These are phyloP conservation scores for Phalacrocorax carbo DNA, from an alignment of 2,113 vertebrate genomes.

Conservation along the genomic window DNA sequence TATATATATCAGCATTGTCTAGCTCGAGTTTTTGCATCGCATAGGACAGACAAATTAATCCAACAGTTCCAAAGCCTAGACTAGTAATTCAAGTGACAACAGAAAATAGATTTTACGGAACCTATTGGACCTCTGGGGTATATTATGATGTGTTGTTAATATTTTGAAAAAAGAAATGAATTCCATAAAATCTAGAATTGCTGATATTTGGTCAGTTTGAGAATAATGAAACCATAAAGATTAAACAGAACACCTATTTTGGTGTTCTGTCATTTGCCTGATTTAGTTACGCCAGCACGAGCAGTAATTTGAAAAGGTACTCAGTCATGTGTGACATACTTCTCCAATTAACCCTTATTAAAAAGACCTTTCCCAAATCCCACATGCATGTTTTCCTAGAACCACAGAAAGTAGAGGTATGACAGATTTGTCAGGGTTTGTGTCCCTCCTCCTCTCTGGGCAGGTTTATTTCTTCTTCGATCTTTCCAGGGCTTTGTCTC, in stretches of 20 bases:
- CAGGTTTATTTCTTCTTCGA: neutral
- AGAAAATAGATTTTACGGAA: neutral
- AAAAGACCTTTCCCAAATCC: conserved; percentile 53
- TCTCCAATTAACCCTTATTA: conserved; percentile 62
- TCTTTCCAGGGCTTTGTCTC: neutral
- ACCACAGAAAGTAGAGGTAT: neutral
- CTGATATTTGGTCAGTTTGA: neutral
- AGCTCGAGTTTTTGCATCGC: neutral
- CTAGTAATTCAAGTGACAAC: neutral
- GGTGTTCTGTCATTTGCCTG: conserved; percentile 36
- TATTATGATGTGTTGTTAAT: neutral
- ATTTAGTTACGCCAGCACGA: conserved; percentile 10
- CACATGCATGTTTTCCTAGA: neutral
- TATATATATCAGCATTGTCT: neutral
- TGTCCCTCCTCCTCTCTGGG: neutral
- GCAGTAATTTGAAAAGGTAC: conserved; percentile 45
- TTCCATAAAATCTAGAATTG: neutral
- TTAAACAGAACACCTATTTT: conserved; percentile 2
- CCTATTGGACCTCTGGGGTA: neutral
- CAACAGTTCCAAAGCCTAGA: neutral
- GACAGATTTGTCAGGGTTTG: neutral
- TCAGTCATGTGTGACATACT: conserved; percentile 49
- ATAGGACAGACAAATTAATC: neutral
- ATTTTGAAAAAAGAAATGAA: neutral
- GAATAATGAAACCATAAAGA: neutral